A percentile compares a stretch with the other conserved stretches of the same genome.
Evolutionary conservation across 1,140 invertebrate species (phyloP).

Genomic region (Holcopasites calliopsidis): DNA sequence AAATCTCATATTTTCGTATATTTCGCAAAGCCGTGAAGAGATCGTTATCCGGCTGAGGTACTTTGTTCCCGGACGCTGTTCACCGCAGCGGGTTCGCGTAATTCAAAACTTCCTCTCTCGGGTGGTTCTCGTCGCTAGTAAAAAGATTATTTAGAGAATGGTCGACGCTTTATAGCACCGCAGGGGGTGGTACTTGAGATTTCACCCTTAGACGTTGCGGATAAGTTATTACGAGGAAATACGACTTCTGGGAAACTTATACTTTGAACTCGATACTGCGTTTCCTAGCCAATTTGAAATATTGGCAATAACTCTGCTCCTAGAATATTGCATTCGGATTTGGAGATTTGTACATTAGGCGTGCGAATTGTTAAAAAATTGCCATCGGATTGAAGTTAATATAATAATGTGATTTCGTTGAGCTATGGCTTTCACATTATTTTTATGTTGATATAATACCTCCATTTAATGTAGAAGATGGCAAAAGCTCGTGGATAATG

Average conservation of each 20-base stretch:
- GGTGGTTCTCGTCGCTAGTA: background rate
- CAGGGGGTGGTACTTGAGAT: background rate
- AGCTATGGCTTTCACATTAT: too few species aligned
- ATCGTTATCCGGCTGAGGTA: background rate
- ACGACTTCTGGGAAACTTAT: background rate
- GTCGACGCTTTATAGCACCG: background rate
- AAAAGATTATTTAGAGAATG: conserved; percentile 10
- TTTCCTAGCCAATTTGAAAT: too few species aligned
- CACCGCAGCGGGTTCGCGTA: background rate
- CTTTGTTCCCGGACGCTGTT: background rate
- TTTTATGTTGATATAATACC: too few species aligned
- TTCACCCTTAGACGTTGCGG: background rate
- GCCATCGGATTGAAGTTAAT: too few species aligned
- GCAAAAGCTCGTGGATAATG: too few species aligned
- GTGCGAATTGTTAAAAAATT: too few species aligned
- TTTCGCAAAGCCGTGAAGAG: background rate
- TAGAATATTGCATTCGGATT: too few species aligned
- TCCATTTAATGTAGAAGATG: too few species aligned
- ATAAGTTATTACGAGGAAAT: background rate
- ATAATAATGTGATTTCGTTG: too few species aligned
- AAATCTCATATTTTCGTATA: conserved; percentile 2
- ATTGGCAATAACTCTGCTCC: too few species aligned
- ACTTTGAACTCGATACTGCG: background rate
- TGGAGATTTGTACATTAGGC: too few species aligned
- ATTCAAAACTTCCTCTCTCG: background rate